phyloP scores from a whole-genome alignment of 1,140 invertebrate genomes.

The Mactra quadrangularis region DNA sequence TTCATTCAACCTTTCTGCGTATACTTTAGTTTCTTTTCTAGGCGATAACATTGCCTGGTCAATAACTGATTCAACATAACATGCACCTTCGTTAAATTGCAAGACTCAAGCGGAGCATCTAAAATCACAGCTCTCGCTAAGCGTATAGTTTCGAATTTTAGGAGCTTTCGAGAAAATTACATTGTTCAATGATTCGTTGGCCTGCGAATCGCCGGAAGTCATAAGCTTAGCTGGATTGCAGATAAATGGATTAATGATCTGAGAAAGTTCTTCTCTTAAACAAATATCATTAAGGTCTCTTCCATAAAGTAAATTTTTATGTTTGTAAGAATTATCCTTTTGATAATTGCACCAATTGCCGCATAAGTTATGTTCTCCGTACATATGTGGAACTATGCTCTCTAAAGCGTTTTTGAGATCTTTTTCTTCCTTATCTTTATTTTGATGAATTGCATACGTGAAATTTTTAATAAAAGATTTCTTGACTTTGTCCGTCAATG shows the following conservation, averaged over 20 bases:
- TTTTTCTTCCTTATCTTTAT: background rate
- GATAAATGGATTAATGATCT: background rate
- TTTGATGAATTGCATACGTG: background rate
- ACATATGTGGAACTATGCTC: too few relatives aligned
- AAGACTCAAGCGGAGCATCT: too few relatives aligned
- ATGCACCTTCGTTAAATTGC: too few relatives aligned
- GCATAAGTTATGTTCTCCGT: background rate
- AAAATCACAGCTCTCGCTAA: too few relatives aligned
- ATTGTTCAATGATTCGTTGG: constrained; percentile 2
- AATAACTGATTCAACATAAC: too few relatives aligned
- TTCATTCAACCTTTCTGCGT: background rate
- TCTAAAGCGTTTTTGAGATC: too few relatives aligned
- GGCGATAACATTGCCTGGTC: too few relatives aligned
- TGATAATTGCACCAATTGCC: constrained; percentile 1
- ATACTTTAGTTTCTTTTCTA: too few relatives aligned
- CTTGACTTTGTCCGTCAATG: background rate
- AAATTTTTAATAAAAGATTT: constrained; percentile 9
- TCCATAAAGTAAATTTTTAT: background rate
- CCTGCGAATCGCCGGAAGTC: background rate
- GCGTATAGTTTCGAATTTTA: too few relatives aligned
- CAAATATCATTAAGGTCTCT: background rate
- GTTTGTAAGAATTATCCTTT: background rate
- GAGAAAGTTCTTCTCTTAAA: background rate
- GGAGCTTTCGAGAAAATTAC: too few relatives aligned
- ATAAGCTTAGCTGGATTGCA: background rate